Evolutionary conservation across 2,888 invertebrate genomes (phyloP), one percentile per base, ranked within the genome.

Genomic region (Druceiella hillmani): DNA sequence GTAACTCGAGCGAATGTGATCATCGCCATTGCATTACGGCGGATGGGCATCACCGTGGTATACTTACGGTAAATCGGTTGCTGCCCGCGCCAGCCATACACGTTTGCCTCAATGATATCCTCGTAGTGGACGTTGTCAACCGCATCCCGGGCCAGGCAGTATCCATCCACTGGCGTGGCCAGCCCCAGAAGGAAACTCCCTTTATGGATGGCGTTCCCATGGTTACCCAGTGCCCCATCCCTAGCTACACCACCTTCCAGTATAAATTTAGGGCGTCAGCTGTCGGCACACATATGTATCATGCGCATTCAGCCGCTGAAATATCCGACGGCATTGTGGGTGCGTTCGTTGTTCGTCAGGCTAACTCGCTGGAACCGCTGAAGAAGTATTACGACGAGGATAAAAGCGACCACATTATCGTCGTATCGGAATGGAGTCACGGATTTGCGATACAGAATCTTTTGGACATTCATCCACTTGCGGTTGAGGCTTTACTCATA

Each of bases 81-180:
- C 59, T 85, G 12, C 86, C 86, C 1, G 76, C 76, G 3, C 78
- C 78, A 2, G 56, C 73, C 2, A 68, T 78, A 3, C 74, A 83
- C 61, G 81, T 84, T 10, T 84, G 84, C 54, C 76, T 83, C 52
- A 83, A 83, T 54, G 88, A 88, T 55, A 80, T 81, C 35, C 66
- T 88, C 3, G 78, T 86, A 1, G 81, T 87, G 1, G 85, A 87
- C 52, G 81, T 87, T 2, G 74, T 79, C 3, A 88, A 88, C 53
- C 71, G 78, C 46, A 73, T 87, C 33, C 80, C 81, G 1, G 82
- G 82, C 1, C 79, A 83, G 52, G 79, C 80, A 1, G 66, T 83
- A 1, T 75, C 83, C 1, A 72, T 89, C 33, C 88, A 89, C 59
- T 89, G 87, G 87, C 78, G 87, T 45, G 89, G 88, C 1, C 86